These are phyloP conservation scores for Carcina quercana DNA, from an alignment of 2,888 invertebrate species.

Conservation along the genomic window DNA sequence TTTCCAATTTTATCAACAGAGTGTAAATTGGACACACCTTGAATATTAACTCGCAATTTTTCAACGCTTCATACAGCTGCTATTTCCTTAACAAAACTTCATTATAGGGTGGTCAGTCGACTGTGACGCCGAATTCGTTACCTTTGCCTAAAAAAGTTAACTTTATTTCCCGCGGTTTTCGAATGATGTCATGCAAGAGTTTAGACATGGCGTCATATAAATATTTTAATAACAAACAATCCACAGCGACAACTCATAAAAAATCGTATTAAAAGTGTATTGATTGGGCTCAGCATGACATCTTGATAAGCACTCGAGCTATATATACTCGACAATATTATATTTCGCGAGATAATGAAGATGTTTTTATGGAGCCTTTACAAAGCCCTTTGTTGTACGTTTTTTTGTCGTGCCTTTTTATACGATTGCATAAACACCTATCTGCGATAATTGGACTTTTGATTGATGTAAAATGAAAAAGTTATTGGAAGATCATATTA, in stretches of 20 bases:
- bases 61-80: conserved; percentile 6
- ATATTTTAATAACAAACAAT: conserved; percentile 16
- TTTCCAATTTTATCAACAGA: too few species aligned
- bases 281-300: conserved; percentile 35
- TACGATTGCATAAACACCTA: too few species aligned
- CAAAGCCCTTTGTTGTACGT: conserved; percentile 21
- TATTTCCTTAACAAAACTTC: conserved; percentile 12
- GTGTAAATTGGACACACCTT: too few species aligned
- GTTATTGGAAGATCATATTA: too few species aligned
- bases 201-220: conserved; percentile 3
- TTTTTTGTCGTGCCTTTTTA: conserved; percentile 19
- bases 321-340: conserved; percentile 24
- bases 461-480: too few species aligned
- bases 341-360: conserved; percentile 31
- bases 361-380: conserved; percentile 28
- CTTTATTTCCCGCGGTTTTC: conserved; percentile 2
- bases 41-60: conserved; percentile 7
- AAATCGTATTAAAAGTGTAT: conserved; percentile 29
- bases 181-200: not conserved
- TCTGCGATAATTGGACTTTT: not conserved
- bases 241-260: conserved; percentile 22
- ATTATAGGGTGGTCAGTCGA: conserved; percentile 35
- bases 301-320: conserved; percentile 30
- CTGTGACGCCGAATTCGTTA: conserved; percentile 24
- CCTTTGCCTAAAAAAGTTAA: conserved; percentile 6